Percentiles rank a stretch among this genome's conserved stretches.
phyloP scores from a whole-genome alignment of 2,113 vertebrate species.

The Gnathonemus longibarbis region DNA sequence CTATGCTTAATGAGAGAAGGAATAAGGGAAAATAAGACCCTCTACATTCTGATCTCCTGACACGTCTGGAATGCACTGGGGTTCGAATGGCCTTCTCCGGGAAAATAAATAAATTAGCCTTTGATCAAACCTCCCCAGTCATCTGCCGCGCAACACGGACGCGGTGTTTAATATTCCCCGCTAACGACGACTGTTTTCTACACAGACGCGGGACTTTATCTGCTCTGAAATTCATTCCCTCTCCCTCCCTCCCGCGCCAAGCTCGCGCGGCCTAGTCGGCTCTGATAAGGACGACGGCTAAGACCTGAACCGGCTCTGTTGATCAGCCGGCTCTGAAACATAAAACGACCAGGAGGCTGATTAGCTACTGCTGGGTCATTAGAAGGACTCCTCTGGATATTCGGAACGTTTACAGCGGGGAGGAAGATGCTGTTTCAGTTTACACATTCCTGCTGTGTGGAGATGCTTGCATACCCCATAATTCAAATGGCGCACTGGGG shows the following conservation, averaged over 20 bases:
- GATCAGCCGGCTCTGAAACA: not conserved
- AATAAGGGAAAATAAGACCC: not conserved
- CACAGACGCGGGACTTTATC: not conserved
- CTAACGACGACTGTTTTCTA: not conserved
- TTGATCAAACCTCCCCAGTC: constrained; percentile 40
- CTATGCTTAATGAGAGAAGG: not conserved
- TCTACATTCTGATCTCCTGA: constrained; percentile 24
- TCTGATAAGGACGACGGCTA: not conserved
- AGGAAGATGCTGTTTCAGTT: not conserved
- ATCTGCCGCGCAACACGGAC: constrained; percentile 36
- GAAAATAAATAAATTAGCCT: constrained; percentile 42
- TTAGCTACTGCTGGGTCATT: not conserved
- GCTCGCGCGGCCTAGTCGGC: not conserved
- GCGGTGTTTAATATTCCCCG: constrained; percentile 10
- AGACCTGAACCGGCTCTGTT: not conserved
- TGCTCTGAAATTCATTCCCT: not conserved
- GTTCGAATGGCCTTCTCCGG: constrained; percentile 27
- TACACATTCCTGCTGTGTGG: not conserved
- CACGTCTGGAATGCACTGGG: constrained; percentile 3
- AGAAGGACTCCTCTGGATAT: not conserved
- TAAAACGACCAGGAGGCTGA: not conserved
- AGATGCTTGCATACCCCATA: not conserved
- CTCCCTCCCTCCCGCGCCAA: not conserved
- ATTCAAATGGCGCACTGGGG: not conserved
- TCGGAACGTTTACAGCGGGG: not conserved